A percentile compares a stretch with the other conserved stretches of the same genome.
Evolutionary conservation across 2,888 invertebrate species (phyloP).

Genomic region (Trachelus iudaicus): DNA sequence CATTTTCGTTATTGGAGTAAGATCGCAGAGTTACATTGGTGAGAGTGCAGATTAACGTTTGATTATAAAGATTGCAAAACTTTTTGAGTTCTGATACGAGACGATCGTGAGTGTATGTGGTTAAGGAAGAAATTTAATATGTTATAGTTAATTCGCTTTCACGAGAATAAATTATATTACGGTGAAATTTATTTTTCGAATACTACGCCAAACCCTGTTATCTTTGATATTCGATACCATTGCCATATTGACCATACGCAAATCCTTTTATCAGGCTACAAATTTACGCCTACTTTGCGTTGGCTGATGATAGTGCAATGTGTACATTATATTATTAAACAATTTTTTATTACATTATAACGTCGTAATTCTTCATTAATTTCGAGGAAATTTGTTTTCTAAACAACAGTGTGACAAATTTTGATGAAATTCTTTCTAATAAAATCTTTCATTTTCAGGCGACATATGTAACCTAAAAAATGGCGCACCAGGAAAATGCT

Average conservation of each 20-base stretch:
- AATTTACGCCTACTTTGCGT: background rate
- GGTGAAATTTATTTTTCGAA: background rate
- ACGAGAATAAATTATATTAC: background rate
- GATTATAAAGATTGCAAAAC: background rate
- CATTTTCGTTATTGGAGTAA: background rate
- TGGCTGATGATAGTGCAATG: background rate
- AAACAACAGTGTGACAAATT: background rate
- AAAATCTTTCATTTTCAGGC: conserved; percentile 26
- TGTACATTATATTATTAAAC: background rate
- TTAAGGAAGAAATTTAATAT: background rate
- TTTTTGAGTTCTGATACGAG: background rate
- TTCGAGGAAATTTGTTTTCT: background rate
- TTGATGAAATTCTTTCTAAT: background rate
- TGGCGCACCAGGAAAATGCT: conserved; percentile 39
- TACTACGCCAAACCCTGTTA: background rate
- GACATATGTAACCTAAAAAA: conserved; percentile 28
- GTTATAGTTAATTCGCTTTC: background rate
- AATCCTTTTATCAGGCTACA: background rate
- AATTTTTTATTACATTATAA: background rate
- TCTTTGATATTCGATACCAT: background rate
- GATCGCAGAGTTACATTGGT: background rate
- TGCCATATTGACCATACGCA: background rate
- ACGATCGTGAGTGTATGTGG: background rate
- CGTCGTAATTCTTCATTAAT: background rate
- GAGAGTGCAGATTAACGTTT: background rate